phyloP scores from a whole-genome alignment of 2,888 invertebrate genomes.

The Glaucopsyche alexis region DNA sequence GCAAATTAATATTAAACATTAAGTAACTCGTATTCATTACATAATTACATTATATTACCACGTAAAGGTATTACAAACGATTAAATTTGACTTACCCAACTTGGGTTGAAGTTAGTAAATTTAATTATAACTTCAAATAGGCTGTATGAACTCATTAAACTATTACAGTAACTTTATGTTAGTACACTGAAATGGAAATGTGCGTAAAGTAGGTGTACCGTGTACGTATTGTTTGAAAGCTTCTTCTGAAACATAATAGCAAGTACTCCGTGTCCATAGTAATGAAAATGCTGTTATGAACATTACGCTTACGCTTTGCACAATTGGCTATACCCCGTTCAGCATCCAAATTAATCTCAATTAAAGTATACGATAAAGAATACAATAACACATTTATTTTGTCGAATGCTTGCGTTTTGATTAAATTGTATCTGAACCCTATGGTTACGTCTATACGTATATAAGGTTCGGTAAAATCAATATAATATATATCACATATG shows the following conservation, averaged over 20 bases:
- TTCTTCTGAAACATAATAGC: not conserved
- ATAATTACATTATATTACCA: not conserved
- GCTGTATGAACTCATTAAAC: not conserved
- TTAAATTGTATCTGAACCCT: too few species aligned
- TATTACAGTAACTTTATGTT: slow-evolving; percentile 3
- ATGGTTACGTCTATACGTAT: too few species aligned
- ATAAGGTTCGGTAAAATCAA: too few species aligned
- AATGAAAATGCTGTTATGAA: not conserved
- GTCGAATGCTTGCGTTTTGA: too few species aligned
- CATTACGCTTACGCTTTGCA: not conserved
- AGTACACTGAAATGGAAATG: not conserved
- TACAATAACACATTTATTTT: too few species aligned
- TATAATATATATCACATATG: too few species aligned
- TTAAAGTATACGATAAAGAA: too few species aligned
- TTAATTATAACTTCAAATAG: not conserved
- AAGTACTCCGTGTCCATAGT: not conserved
- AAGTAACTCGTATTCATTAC: not conserved
- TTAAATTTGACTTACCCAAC: not conserved
- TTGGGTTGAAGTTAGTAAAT: not conserved
- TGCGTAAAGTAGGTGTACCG: not conserved
- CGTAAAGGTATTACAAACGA: not conserved
- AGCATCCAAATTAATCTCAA: too few species aligned
- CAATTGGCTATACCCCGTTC: too few species aligned
- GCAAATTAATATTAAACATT: not conserved
- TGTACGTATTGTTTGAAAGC: not conserved